Conservation (phyloP, 2,797 vertebrate species). For the Acrocephalus scirpaceus region DNA sequence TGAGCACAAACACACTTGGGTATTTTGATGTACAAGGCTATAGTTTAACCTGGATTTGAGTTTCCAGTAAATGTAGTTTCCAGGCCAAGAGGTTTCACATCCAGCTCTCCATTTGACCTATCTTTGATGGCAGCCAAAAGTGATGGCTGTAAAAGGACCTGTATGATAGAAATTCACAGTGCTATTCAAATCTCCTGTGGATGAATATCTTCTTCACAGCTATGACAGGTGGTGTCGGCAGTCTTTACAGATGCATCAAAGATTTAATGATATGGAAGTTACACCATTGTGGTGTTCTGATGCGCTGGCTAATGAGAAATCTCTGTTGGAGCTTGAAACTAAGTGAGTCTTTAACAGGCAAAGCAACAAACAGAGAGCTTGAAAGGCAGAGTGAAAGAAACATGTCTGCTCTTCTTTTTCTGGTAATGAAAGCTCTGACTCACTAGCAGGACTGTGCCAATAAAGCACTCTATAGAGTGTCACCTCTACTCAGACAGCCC, state of each 20-base stretch:
- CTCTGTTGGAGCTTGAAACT: constrained; percentile 44
- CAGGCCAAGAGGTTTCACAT: neutral
- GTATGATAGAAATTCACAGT: neutral
- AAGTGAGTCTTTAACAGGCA: constrained; percentile 13
- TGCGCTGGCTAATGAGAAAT: constrained; percentile 1
- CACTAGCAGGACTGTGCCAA: neutral
- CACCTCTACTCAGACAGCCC: neutral
- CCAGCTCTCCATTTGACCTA: neutral
- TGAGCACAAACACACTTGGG: neutral
- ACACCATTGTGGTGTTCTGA: constrained; percentile 9
- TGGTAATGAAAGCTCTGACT: neutral
- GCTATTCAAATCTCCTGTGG: neutral
- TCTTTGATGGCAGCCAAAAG: neutral
- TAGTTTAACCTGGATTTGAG: neutral
- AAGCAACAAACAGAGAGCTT: constrained; percentile 39
- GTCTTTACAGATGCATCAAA: constrained; percentile 39
- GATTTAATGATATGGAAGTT: constrained; percentile 45
- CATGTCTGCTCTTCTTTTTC: neutral
- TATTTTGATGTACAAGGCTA: neutral
- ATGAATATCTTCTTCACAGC: neutral
- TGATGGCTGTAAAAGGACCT: neutral
- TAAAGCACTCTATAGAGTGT: neutral
- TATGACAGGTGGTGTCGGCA: neutral
- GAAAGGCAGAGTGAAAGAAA: constrained; percentile 29
- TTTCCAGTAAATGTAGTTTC: neutral